phyloP scores from a whole-genome alignment of 2,113 vertebrate species.

The Eretmochelys imbricata region DNA sequence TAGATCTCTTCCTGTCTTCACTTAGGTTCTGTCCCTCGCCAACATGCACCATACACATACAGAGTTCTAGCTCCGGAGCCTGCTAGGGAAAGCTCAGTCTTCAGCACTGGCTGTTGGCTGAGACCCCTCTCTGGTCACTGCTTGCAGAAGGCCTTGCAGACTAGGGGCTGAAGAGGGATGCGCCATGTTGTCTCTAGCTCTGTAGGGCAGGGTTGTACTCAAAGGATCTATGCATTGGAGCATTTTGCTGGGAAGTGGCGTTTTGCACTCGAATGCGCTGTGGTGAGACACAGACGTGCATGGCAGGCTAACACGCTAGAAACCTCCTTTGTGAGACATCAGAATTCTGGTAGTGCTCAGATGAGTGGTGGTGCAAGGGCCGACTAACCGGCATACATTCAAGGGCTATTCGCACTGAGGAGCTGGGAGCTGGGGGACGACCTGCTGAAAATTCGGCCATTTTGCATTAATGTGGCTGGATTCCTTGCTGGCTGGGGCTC shows the following conservation, averaged over 20 bases:
- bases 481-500: background rate
- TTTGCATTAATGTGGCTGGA: background rate
- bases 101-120: background rate
- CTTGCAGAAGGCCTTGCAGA: background rate
- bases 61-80: background rate
- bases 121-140: too few species aligned
- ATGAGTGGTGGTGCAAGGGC: background rate
- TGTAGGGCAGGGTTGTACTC: accelerated
- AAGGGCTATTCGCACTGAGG: background rate
- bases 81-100: background rate
- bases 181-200: background rate
- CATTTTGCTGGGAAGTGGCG: background rate
- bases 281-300: background rate
- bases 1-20: constrained; percentile 26
- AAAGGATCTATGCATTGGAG: background rate
- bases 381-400: accelerated
- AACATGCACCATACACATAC: background rate
- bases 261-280: background rate
- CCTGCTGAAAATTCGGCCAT: accelerated
- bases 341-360: background rate
- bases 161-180: background rate
- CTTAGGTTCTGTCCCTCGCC: background rate
- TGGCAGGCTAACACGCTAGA: background rate
- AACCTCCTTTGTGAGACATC: background rate
- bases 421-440: background rate